Base-by-base conservation (phyloP, 2,113 vertebrate genomes). In the Micromys minutus region DNA sequence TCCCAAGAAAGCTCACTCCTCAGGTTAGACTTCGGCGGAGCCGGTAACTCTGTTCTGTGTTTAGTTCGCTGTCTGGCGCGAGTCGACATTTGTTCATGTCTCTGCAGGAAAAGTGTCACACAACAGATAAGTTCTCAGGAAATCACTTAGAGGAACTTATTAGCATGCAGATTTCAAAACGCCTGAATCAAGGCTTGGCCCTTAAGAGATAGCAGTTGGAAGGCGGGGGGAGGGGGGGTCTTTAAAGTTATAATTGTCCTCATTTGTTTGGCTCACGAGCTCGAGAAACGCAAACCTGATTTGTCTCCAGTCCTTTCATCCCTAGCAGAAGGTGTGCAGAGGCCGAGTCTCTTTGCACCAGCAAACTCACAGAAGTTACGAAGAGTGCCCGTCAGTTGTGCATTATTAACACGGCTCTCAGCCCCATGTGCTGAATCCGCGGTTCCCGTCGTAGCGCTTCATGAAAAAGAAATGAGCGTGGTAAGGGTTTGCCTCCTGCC, bases 401-500 rank as follows among this genome's bases (percentile, higher is more conserved):
- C 63, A 90, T 96, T 87, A 95, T 96, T 91, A 57, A 96, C 7
- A 5, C 0, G 29, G 83, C 90, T 87, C 83, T 83, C 87, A 19
- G 84, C 84, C 94, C 74, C 79, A 4, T 90, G 80, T 76, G 34
- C 74, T 79, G 47, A 87, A 59, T 74, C 72, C 93, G 45, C 4
- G 26, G 79, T 84, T 90, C 89, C 87, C 87, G n/a, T 87, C 79
- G 77, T 74, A 74, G 83, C 15, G 22, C 79, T 89, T 89, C 90
- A 34, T 95, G 96, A 95, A 95, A 96, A 95, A 92, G 93, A 75
- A 94, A 97, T 86, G 89, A 88, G 36, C 2, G 2, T 15, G 87
- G 75, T 91, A 65, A 94, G 87, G 93, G 79, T 61, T 95, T 94
- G 50, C 57, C 57, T 65, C 83, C 42, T 36, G 22, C 4, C 17